A percentile compares a stretch with the other conserved stretches of the same genome.
These are phyloP conservation scores for Sesia bembeciformis DNA, from an alignment of 2,888 invertebrate genomes.

Conservation along the genomic window DNA sequence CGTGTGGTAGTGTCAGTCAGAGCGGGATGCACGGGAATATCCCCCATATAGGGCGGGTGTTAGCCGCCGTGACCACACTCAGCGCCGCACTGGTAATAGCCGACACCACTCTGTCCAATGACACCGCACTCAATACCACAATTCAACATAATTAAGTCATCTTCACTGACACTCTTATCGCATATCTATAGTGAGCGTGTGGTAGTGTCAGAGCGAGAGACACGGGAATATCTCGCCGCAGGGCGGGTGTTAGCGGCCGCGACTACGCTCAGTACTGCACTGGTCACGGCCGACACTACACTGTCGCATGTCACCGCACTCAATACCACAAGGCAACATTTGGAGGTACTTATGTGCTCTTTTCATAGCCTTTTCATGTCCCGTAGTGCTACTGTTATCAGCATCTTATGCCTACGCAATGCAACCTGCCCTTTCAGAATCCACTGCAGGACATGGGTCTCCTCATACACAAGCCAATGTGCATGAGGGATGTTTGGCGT, in stretches of 20 bases:
- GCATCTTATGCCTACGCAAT: too few species aligned
- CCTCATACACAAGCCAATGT: too few species aligned
- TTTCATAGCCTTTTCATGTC: too few species aligned
- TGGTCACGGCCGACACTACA: constrained; percentile 83
- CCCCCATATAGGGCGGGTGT: constrained; percentile 78
- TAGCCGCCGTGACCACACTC: constrained; percentile 87
- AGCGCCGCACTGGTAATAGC: constrained; percentile 78
- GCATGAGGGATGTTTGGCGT: too few species aligned
- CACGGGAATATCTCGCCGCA: constrained; percentile 32
- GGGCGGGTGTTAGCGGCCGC: constrained; percentile 92
- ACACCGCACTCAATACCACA: constrained; percentile 86
- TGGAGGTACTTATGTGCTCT: constrained; percentile 65
- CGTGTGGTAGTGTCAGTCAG: constrained; percentile 28
- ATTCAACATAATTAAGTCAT: constrained; percentile 68
- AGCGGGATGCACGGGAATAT: constrained; percentile 41
- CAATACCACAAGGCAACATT: constrained; percentile 83
- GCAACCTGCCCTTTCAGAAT: too few species aligned
- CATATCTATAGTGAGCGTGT: constrained; percentile 39
- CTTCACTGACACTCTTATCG: too few species aligned
- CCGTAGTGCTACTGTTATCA: too few species aligned
- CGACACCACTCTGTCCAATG: constrained; percentile 83
- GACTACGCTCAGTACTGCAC: constrained; percentile 73
- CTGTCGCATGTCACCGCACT: constrained; percentile 89
- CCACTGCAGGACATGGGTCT: too few species aligned
- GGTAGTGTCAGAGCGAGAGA: constrained; percentile 49